Percentiles rank a stretch among this genome's conserved stretches.
phyloP scores from a whole-genome alignment of 2,797 vertebrate species.

The Helicolenus hilgendorfi region DNA sequence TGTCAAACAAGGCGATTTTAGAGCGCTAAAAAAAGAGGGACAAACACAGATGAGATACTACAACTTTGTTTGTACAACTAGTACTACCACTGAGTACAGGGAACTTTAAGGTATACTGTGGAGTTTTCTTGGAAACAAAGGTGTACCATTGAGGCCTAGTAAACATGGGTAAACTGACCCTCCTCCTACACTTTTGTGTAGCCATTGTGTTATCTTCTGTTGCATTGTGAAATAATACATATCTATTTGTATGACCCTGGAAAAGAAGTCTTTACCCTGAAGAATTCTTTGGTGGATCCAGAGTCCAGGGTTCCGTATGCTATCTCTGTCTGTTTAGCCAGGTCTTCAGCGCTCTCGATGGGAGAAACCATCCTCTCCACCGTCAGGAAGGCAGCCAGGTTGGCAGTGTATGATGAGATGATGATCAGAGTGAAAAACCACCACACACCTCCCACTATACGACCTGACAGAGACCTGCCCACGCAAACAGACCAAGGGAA shows the following conservation, averaged over 20 bases:
- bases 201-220: neutral
- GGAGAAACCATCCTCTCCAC: slow-evolving; percentile 99
- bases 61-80: neutral
- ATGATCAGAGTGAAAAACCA: slow-evolving; percentile 99
- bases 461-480: slow-evolving; percentile 97
- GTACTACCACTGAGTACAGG: neutral
- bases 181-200: neutral
- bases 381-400: slow-evolving; percentile 98
- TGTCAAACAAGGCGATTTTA: slow-evolving; percentile 99
- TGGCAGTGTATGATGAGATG: slow-evolving; percentile 99
- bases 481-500: neutral
- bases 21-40: slow-evolving; percentile 91
- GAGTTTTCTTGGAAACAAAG: neutral
- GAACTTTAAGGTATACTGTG: neutral
- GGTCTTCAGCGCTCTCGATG: slow-evolving; percentile 97
- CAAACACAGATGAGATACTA: neutral
- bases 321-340: slow-evolving; percentile 98
- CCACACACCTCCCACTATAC: slow-evolving; percentile 99
- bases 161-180: neutral
- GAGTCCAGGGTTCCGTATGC: slow-evolving; percentile 98
- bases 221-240: neutral
- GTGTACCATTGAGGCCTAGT: neutral
- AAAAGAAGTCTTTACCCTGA: slow-evolving; percentile 92
- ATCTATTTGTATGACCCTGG: slow-evolving; percentile 68
- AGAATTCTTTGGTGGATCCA: slow-evolving; percentile 98